Conservation (phyloP, 2,113 vertebrate species). For the Spheniscus mendiculus region DNA sequence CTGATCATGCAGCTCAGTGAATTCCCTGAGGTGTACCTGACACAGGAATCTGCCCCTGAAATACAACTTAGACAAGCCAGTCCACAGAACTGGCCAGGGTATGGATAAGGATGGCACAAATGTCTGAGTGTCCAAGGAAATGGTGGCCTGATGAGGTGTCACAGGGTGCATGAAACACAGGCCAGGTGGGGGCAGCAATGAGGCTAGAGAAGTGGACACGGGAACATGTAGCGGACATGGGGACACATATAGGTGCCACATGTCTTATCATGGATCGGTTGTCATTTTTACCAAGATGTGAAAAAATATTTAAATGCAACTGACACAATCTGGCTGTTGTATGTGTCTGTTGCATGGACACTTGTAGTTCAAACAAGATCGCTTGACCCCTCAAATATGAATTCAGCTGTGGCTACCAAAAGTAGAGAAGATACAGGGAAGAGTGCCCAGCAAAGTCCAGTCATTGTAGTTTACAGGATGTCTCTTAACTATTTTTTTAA, state of each 20-base stretch:
- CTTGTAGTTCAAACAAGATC: background rate
- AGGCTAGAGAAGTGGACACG: fast-evolving
- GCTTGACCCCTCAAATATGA: background rate
- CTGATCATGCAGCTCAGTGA: background rate
- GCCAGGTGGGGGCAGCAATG: fast-evolving
- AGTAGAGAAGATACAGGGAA: background rate
- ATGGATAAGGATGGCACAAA: background rate
- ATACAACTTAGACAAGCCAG: background rate
- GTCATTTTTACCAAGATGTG: background rate
- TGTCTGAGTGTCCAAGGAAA: fast-evolving
- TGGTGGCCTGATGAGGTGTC: too few species aligned
- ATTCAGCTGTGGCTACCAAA: background rate
- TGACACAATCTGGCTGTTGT: background rate
- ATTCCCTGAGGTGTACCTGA: background rate
- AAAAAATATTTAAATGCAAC: background rate
- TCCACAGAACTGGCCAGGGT: too few species aligned
- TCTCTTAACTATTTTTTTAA: background rate
- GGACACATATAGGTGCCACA: fast-evolving
- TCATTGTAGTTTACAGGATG: background rate
- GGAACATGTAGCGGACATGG: fast-evolving
- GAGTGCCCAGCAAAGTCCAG: background rate
- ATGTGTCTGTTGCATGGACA: too few species aligned
- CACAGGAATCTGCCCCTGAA: background rate
- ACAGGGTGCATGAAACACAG: background rate
- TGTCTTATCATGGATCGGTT: background rate